These are phyloP conservation scores for Agapostemon virescens DNA, from an alignment of 2,888 invertebrate species.

Conservation along the genomic window DNA sequence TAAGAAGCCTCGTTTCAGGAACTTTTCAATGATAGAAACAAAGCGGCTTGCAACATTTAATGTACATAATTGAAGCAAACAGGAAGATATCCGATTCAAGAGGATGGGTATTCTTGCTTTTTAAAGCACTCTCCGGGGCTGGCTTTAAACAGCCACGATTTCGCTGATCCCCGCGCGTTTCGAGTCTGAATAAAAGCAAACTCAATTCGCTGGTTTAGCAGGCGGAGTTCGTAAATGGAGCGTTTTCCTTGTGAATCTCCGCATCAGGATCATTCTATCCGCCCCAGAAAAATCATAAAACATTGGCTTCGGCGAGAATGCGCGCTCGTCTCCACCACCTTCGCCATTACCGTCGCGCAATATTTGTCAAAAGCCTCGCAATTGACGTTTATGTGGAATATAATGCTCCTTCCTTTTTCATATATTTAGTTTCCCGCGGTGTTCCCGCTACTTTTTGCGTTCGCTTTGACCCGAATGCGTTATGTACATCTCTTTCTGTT, in stretches of 20 bases:
- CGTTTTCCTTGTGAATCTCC: slow-evolving; percentile 31
- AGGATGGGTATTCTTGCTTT: slow-evolving; percentile 12
- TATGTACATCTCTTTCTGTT: background rate
- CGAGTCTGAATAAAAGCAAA: slow-evolving; percentile 41
- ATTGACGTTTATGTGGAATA: background rate
- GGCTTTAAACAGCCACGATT: slow-evolving; percentile 35
- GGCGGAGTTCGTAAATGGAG: slow-evolving; percentile 42
- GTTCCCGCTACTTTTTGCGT: background rate
- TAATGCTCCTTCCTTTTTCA: background rate
- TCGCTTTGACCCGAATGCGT: background rate
- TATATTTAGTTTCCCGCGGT: background rate
- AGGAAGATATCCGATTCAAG: slow-evolving; percentile 10
- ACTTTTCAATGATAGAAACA: background rate
- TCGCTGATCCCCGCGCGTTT: slow-evolving; percentile 25
- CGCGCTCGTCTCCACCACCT: slow-evolving; percentile 59
- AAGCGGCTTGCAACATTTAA: background rate
- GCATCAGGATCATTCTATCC: slow-evolving; percentile 25
- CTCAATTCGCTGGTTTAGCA: slow-evolving; percentile 30
- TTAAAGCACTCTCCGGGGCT: slow-evolving; percentile 18
- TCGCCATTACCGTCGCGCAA: slow-evolving; percentile 37
- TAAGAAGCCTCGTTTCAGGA: background rate
- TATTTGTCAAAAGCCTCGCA: slow-evolving; percentile 59
- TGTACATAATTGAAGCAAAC: slow-evolving; percentile 16
- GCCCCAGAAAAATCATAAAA: slow-evolving; percentile 51
- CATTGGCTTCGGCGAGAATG: slow-evolving; percentile 46